Conservation (phyloP, 2,888 invertebrate species). For the Ferrisia virgata region DNA sequence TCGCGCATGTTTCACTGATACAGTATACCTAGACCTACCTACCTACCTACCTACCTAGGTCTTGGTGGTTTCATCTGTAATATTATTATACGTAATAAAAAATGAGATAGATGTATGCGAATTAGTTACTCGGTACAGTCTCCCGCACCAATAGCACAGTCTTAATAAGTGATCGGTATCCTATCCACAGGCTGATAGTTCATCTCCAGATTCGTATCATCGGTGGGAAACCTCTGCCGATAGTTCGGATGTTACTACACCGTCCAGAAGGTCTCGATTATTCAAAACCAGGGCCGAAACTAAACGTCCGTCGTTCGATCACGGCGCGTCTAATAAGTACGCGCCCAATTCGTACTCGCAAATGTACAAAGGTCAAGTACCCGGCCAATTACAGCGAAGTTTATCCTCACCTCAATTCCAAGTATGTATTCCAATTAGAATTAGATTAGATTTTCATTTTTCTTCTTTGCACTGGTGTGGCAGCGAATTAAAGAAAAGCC, state of each 20-base stretch:
- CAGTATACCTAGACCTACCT: background rate
- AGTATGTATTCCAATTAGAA: slow-evolving; percentile 47
- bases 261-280: slow-evolving; percentile 61
- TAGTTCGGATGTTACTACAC: slow-evolving; percentile 51
- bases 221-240: slow-evolving; percentile 58
- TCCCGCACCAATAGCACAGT: too few species aligned
- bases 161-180: background rate
- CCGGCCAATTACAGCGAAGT: slow-evolving; percentile 53
- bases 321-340: slow-evolving; percentile 38
- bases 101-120: too few species aligned
- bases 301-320: slow-evolving; percentile 52
- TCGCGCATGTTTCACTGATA: background rate
- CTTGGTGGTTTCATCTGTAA: too few species aligned
- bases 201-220: slow-evolving; percentile 60
- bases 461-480: too few species aligned
- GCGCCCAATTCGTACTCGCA: slow-evolving; percentile 37
- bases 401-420: slow-evolving; percentile 58
- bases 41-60: background rate
- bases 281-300: slow-evolving; percentile 75
- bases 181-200: slow-evolving; percentile 55
- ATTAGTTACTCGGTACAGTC: too few species aligned
- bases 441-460: background rate
- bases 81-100: too few species aligned
- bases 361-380: slow-evolving; percentile 44
- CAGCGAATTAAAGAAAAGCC: too few species aligned